phyloP scores from a whole-genome alignment of 2,797 vertebrate genomes.

The Bryconaethiops microstoma region DNA sequence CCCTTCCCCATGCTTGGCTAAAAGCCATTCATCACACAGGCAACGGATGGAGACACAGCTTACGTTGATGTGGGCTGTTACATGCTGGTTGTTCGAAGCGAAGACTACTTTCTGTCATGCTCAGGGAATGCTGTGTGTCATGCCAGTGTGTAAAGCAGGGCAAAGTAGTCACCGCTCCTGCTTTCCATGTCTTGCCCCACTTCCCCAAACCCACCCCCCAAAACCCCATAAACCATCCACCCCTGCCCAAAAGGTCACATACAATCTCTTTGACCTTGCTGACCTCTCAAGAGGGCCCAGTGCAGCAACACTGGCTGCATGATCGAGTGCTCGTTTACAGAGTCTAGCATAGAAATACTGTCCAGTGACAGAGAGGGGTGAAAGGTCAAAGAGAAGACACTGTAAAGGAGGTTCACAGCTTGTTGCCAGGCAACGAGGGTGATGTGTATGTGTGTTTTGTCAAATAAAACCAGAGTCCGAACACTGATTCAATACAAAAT shows the following conservation, averaged over 20 bases:
- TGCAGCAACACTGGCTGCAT: slow-evolving; percentile 12
- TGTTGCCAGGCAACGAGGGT: slow-evolving; percentile 52
- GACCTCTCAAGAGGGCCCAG: slow-evolving; percentile 31
- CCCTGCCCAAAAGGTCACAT: slow-evolving; percentile 56
- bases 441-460: slow-evolving; percentile 74
- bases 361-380: slow-evolving; percentile 37
- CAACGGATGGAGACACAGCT: neutral
- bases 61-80: neutral
- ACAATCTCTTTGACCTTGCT: slow-evolving; percentile 66
- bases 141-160: slow-evolving; percentile 54
- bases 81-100: slow-evolving; percentile 7
- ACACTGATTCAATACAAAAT: slow-evolving; percentile 91
- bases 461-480: slow-evolving; percentile 83
- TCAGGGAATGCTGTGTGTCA: slow-evolving; percentile 45
- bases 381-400: slow-evolving; percentile 68
- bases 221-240: neutral
- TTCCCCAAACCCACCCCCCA: too few species aligned
- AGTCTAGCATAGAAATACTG: neutral
- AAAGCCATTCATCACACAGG: slow-evolving; percentile 53
- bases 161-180: slow-evolving; percentile 34
- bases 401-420: slow-evolving; percentile 38
- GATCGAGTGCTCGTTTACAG: neutral
- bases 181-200: slow-evolving; percentile 55
- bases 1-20: slow-evolving; percentile 73
- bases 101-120: slow-evolving; percentile 20